Evolutionary conservation across 2,797 vertebrate genomes (phyloP).

Genomic region (Coregonus sp.): DNA sequence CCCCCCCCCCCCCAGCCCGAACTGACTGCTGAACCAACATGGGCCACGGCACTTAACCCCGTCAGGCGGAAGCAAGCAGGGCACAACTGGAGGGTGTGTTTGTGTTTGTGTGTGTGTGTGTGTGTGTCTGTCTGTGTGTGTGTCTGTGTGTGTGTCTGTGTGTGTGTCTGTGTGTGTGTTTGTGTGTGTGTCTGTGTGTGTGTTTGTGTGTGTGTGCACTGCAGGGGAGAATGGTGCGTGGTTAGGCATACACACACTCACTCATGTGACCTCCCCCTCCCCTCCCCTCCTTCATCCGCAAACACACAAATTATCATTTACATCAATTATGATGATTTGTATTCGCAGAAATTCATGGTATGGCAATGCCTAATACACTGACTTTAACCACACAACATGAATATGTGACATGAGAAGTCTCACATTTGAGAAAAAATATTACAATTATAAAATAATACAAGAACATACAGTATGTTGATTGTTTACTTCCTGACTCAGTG

Average conservation of each 20-base stretch:
- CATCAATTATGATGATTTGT: conserved; percentile 17
- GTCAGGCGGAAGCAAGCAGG: conserved; percentile 51
- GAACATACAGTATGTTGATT: too few relatives aligned
- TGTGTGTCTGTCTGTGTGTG: not conserved
- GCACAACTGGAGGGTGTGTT: conserved; percentile 31
- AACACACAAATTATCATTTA: conserved; percentile 57
- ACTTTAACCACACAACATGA: too few relatives aligned
- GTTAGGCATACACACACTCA: conserved; percentile 56
- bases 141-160: not conserved
- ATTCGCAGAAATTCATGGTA: too few relatives aligned
- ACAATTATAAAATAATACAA: not conserved
- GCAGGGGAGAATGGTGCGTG: conserved; percentile 55
- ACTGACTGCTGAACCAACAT: conserved; percentile 54
- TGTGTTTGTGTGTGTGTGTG: conserved; percentile 3
- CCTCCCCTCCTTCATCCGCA: conserved; percentile 13
- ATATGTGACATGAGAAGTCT: too few relatives aligned
- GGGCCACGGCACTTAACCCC: conserved; percentile 55
- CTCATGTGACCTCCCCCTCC: conserved; percentile 6
- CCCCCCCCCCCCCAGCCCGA: conserved; percentile 26
- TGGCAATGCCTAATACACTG: too few relatives aligned
- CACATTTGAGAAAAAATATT: not conserved
- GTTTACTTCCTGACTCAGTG: too few relatives aligned
- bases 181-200: conserved; percentile 3
- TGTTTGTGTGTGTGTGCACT: conserved; percentile 12
- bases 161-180: conserved; percentile 4